phyloP scores from a whole-genome alignment of 2,113 vertebrate species.

The Acrocephalus arundinaceus region DNA sequence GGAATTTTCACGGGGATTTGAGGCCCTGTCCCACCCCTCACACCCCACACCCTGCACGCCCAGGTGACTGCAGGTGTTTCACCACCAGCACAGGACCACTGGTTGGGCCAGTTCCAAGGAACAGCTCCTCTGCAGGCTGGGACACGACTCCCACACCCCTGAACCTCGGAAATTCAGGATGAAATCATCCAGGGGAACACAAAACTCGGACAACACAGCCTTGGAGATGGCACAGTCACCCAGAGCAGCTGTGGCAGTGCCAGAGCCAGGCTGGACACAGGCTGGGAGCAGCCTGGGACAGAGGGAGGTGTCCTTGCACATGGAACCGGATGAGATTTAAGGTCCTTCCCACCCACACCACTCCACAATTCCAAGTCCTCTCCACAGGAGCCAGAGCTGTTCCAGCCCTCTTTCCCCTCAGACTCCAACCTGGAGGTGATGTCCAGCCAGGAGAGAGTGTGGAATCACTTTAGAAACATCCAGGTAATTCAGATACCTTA shows the following conservation, averaged over 20 bases:
- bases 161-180: rapidly evolving
- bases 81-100: neutral
- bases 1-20: neutral
- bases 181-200: neutral
- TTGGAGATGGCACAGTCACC: rapidly evolving
- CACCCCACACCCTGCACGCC: neutral
- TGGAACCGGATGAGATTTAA: neutral
- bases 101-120: neutral
- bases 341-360: neutral
- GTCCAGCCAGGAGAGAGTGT: neutral
- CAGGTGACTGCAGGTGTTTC: neutral
- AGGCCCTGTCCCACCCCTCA: neutral
- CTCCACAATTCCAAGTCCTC: neutral
- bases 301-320: neutral
- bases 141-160: neutral
- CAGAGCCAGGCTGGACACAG: neutral
- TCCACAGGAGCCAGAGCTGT: neutral
- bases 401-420: too few relatives aligned
- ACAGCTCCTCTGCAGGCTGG: neutral
- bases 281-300: neutral
- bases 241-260: neutral
- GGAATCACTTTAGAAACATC: neutral
- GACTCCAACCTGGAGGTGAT: too few relatives aligned
- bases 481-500: neutral
- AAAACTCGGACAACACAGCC: rapidly evolving